Percentiles rank a stretch among this genome's conserved stretches.
Conservation (phyloP, 2,888 invertebrate species). For the Mechanitis mazaeus region DNA sequence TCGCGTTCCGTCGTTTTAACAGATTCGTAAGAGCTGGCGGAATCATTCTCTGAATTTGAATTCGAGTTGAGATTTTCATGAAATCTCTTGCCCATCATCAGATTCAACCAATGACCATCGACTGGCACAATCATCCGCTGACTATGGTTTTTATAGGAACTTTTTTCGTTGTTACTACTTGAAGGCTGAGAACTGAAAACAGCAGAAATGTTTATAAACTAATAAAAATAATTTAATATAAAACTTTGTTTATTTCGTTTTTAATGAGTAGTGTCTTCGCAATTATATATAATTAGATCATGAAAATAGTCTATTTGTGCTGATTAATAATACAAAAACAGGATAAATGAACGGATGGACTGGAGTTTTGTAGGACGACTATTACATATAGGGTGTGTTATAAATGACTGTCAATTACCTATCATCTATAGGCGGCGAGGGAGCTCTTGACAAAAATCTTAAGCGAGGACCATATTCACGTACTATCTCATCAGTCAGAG, state of each 20-base stretch:
- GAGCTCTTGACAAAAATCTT: constrained; percentile 56
- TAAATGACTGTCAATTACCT: constrained; percentile 40
- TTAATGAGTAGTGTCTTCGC: too few species aligned
- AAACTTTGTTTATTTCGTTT: too few species aligned
- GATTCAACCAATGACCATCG: constrained; percentile 76
- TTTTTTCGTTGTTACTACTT: constrained; percentile 68
- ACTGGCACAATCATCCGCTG: constrained; percentile 73
- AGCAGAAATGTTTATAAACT: constrained; percentile 12
- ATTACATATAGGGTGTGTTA: too few species aligned
- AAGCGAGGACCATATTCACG: constrained; percentile 60
- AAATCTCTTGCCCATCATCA: constrained; percentile 80
- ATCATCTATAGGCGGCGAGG: constrained; percentile 55
- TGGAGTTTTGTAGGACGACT: too few species aligned
- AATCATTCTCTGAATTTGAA: constrained; percentile 71
- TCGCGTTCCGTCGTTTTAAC: constrained; percentile 62
- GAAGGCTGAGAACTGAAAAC: constrained; percentile 66
- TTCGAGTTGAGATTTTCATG: constrained; percentile 70
- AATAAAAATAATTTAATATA: too few species aligned
- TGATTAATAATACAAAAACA: too few species aligned
- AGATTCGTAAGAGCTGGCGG: constrained; percentile 74
- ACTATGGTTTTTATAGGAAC: constrained; percentile 65
- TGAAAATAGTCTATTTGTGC: too few species aligned
- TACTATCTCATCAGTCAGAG: constrained; percentile 61
- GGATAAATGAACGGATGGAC: too few species aligned
- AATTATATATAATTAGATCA: too few species aligned